These are phyloP conservation scores for Rissa tridactyla DNA, from an alignment of 2,113 vertebrate genomes.

Conservation along the genomic window DNA sequence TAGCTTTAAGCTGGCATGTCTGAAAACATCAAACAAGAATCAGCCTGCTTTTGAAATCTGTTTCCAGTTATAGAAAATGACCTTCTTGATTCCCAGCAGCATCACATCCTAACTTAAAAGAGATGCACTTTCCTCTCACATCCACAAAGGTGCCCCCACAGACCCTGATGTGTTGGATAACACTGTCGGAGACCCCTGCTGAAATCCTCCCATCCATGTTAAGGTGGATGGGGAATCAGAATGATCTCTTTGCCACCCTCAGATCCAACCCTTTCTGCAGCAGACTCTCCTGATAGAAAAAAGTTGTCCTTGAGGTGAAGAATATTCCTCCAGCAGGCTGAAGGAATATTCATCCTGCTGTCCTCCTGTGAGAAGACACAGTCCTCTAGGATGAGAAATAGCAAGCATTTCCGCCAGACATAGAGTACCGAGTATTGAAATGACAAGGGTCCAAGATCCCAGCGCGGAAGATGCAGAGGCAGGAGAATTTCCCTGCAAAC, in stretches of 20 bases:
- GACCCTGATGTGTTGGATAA: not conserved
- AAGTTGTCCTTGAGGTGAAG: not conserved
- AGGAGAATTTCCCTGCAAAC: not conserved
- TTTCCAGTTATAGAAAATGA: conserved; percentile 9
- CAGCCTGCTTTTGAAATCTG: conserved; percentile 1
- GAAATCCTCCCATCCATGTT: not conserved
- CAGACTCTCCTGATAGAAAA: not conserved
- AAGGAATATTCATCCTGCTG: not conserved
- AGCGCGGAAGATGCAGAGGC: not conserved
- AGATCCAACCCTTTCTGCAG: not conserved
- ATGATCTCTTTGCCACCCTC: not conserved
- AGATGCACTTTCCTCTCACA: not conserved
- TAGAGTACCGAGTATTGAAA: not conserved
- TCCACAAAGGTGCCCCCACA: not conserved
- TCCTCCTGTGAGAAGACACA: not conserved
- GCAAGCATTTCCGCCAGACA: not conserved
- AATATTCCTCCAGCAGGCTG: not conserved
- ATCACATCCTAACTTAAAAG: not conserved
- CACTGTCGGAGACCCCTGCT: not conserved
- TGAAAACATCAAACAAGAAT: conserved; percentile 24
- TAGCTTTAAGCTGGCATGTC: conserved; percentile 30
- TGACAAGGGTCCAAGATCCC: not conserved
- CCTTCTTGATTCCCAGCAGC: not conserved
- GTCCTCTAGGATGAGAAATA: not conserved
- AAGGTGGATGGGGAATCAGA: not conserved